A percentile compares a stretch with the other conserved stretches of the same genome.
Conservation (phyloP, 2,797 vertebrate genomes). For the Cossypha niveicapilla region DNA sequence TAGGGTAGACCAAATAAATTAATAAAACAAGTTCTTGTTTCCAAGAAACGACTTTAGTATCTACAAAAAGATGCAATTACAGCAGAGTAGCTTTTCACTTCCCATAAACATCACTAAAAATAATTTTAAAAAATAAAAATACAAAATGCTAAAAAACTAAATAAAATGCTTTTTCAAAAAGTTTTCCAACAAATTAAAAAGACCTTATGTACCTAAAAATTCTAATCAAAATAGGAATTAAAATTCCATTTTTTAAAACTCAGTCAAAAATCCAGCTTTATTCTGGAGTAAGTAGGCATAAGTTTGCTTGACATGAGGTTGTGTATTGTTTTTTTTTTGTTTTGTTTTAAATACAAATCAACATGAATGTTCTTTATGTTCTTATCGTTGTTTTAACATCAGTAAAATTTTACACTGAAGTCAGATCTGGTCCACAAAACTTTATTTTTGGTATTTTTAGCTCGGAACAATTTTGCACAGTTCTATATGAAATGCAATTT, state of each 20-base stretch:
- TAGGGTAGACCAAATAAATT: conserved; percentile 69
- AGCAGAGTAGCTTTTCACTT: conserved; percentile 54
- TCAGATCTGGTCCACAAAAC: background rate
- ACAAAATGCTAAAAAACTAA: background rate
- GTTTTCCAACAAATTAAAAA: conserved; percentile 26
- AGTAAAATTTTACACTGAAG: background rate
- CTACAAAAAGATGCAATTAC: conserved; percentile 42
- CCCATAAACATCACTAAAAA: conserved; percentile 36
- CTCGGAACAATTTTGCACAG: background rate
- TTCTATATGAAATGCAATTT: background rate
- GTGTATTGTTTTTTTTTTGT: background rate
- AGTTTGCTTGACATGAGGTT: background rate
- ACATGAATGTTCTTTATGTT: background rate
- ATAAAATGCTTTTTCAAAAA: background rate
- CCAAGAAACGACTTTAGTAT: conserved; percentile 55
- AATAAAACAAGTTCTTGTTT: conserved; percentile 70
- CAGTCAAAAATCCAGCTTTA: background rate
- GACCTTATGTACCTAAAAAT: background rate
- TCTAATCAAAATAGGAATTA: background rate
- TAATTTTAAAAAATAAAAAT: background rate
- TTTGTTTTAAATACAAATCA: background rate
- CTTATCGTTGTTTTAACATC: background rate
- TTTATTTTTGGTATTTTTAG: background rate
- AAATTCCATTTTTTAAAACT: background rate
- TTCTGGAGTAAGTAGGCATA: background rate